Evolutionary conservation across 1,140 invertebrate species (phyloP), one percentile per base, ranked within the genome.

Genomic region (Eubasilissa regina): DNA sequence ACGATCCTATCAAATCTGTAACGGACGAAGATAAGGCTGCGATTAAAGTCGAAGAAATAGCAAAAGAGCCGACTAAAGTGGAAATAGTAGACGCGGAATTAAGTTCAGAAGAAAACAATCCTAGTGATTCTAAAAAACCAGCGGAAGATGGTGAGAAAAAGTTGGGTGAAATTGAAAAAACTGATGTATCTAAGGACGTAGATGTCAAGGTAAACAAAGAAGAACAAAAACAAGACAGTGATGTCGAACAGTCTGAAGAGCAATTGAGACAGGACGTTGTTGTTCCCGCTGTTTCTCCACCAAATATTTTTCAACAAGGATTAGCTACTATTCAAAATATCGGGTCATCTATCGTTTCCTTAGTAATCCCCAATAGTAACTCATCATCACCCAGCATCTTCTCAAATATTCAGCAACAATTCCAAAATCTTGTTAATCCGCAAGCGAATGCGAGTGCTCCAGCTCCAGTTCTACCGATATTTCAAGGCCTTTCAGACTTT

Each of bases 401-500:
- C 43, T 55, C 75, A 53, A 82, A 73, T n/a, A 73, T 82, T 35
- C 68, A 77, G 19, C 68, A 75, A 53, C 72, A 53, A 17, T 8
- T 82, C 4, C 78, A 79, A 60, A 66, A 77, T 4, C 55, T 74
- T 12, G 55, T 81, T 13, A 48, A 73, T 25, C 77, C 81, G 12
- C 53, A 15, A 55, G 9, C 60, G 47, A 35, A 43, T 4, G 53
- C 51, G 13, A 19, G 19, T 35, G 15, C 21, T 60, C 21, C 51
- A 13, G 3, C n/a, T 11, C 60, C 53, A n/a, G 72, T 51, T n/a
- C 48, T 15, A 73, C 64, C 13, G 66, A 55, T 56, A 9, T 76
- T 53, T 13, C 64, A 77, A 51, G 74, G 74, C n/a, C 60, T 83
- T 17, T 76, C 78, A 70, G 78, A 80, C 48, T 58, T 82, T 9